Conservation (phyloP, 2,113 vertebrate genomes). For the Sceloporus tristichus region DNA sequence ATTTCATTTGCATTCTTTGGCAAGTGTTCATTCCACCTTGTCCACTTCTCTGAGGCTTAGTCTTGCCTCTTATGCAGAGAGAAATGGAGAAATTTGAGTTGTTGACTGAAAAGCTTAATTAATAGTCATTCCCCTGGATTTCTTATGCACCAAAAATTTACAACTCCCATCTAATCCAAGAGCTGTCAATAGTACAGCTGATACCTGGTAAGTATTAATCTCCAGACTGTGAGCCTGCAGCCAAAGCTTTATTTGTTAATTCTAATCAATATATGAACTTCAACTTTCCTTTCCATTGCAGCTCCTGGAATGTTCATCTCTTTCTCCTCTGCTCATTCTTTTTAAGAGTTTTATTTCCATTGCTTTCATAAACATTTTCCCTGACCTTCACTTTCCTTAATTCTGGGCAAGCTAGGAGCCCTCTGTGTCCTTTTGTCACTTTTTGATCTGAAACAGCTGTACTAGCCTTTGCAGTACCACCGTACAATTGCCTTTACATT, state of each 20-base stretch:
- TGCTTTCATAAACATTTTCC: background rate
- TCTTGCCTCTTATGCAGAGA: background rate
- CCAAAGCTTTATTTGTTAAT: constrained; percentile 5
- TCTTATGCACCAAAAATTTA: background rate
- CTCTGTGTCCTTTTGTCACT: background rate
- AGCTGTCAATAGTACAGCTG: background rate
- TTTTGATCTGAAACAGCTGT: background rate
- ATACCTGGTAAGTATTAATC: constrained; percentile 19
- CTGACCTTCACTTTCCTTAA: background rate
- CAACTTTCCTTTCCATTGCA: background rate
- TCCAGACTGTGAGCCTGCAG: background rate
- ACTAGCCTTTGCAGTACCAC: background rate
- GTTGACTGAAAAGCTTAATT: background rate
- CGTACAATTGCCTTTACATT: background rate
- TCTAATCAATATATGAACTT: constrained; percentile 21
- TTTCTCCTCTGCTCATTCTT: background rate
- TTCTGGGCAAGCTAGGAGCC: background rate
- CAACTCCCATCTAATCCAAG: background rate
- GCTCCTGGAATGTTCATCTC: background rate
- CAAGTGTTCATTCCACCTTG: background rate
- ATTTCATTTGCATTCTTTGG: constrained; percentile 13
- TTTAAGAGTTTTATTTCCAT: background rate
- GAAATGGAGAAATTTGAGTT: background rate
- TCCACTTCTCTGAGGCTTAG: background rate
- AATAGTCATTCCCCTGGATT: background rate